Conservation (phyloP, 2,888 invertebrate species). For the Sturmia bella region DNA sequence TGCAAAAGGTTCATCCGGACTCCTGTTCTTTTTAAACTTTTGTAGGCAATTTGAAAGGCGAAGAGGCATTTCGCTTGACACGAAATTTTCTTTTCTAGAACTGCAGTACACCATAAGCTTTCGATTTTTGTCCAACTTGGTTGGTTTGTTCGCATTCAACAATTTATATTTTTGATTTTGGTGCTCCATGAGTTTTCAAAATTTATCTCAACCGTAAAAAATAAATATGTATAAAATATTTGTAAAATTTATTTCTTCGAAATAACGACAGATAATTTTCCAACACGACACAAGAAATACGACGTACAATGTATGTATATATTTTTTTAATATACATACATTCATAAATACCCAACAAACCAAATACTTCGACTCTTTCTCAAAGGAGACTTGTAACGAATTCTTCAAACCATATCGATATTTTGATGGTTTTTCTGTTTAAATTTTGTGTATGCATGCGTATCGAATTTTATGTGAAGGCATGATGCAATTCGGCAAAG, state of each 20-base stretch:
- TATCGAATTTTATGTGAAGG: too few species aligned
- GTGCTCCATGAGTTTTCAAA: slow-evolving; percentile 65
- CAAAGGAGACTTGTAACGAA: too few species aligned
- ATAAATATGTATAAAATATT: slow-evolving; percentile 8
- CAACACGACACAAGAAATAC: slow-evolving; percentile 5
- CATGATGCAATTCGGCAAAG: too few species aligned
- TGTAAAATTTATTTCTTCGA: slow-evolving; percentile 29
- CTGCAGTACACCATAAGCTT: slow-evolving; percentile 58
- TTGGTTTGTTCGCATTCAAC: slow-evolving; percentile 55
- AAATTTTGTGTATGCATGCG: too few species aligned
- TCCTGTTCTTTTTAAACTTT: slow-evolving; percentile 23
- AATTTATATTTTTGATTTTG: slow-evolving; percentile 73
- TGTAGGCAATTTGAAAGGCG: slow-evolving; percentile 55
- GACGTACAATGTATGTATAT: too few species aligned
- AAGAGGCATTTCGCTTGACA: slow-evolving; percentile 45
- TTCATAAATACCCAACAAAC: too few species aligned
- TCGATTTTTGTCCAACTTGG: slow-evolving; percentile 53
- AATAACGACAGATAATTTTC: slow-evolving; percentile 56
- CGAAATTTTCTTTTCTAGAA: slow-evolving; percentile 30
- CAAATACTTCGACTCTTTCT: too few species aligned
- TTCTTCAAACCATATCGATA: too few species aligned
- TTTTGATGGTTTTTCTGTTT: too few species aligned
- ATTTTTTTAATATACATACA: too few species aligned
- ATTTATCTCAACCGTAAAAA: slow-evolving; percentile 5
- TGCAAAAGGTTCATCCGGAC: slow-evolving; percentile 47